Evolutionary conservation across 2,888 invertebrate species (phyloP).

Genomic region (Diplazon laetatorius): DNA sequence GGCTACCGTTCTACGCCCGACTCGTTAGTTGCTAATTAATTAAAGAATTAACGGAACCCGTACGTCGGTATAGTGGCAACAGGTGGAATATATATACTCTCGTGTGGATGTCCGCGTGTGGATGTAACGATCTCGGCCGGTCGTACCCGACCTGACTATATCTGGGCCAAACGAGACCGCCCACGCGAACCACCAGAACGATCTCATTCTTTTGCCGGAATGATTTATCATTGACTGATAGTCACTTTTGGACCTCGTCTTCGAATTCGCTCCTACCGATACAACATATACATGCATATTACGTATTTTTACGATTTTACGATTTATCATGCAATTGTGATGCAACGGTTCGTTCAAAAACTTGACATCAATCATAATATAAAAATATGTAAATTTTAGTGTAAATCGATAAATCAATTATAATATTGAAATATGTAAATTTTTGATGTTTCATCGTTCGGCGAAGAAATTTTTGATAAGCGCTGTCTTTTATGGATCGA

Average conservation of each 20-base stretch:
- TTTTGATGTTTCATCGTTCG: too few relatives aligned
- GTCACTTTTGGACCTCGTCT: conserved; percentile 6
- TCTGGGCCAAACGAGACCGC: conserved; percentile 64
- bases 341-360: too few relatives aligned
- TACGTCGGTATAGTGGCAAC: conserved; percentile 48
- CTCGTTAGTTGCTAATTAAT: conserved; percentile 66
- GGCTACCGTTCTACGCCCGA: conserved; percentile 54
- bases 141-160: conserved; percentile 7
- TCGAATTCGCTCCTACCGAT: too few relatives aligned
- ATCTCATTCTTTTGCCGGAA: conserved; percentile 40
- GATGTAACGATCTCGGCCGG: conserved; percentile 1
- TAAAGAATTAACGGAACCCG: conserved; percentile 66
- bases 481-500: too few relatives aligned
- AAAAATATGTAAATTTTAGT: too few relatives aligned
- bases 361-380: too few relatives aligned
- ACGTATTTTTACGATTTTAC: too few relatives aligned
- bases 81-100: conserved; percentile 50
- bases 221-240: conserved; percentile 22
- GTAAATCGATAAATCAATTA: too few relatives aligned
- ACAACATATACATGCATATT: too few relatives aligned
- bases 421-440: too few relatives aligned
- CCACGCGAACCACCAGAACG: conserved; percentile 59
- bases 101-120: conserved; percentile 3
- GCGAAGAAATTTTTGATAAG: too few relatives aligned
- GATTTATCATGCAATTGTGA: too few relatives aligned